phyloP scores from a whole-genome alignment of 2,888 invertebrate genomes.

The Polymixis flavicincta region DNA sequence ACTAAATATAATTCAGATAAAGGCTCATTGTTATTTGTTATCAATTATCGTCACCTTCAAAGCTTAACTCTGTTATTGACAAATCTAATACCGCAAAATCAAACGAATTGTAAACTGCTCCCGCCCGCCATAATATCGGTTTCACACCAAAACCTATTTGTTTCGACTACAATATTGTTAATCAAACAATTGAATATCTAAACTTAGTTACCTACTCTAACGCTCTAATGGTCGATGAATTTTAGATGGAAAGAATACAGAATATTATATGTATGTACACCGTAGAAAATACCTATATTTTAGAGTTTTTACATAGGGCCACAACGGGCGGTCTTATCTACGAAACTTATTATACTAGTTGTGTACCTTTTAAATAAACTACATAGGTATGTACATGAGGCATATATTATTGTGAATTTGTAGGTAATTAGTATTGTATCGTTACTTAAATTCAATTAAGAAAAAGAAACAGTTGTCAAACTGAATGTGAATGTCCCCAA shows the following conservation, averaged over 20 bases:
- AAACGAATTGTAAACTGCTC: slow-evolving; percentile 46
- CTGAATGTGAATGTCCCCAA: slow-evolving; percentile 53
- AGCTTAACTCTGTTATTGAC: slow-evolving; percentile 53
- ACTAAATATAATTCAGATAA: slow-evolving; percentile 23
- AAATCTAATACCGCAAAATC: slow-evolving; percentile 42
- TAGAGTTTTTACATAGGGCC: neutral
- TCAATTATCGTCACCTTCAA: slow-evolving; percentile 48
- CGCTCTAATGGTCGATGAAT: neutral
- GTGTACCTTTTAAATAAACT: neutral
- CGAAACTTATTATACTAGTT: no score
- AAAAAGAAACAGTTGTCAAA: slow-evolving; percentile 35
- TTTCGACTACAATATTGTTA: slow-evolving; percentile 59
- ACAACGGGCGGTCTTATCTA: neutral
- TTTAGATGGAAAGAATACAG: neutral
- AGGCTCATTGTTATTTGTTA: slow-evolving; percentile 40
- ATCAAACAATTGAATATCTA: slow-evolving; percentile 41
- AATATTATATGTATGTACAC: neutral
- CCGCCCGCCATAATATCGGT: slow-evolving; percentile 43
- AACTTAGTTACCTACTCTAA: slow-evolving; percentile 17
- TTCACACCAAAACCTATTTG: slow-evolving; percentile 49
- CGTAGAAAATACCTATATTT: neutral
- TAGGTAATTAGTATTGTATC: neutral
- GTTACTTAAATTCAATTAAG: slow-evolving; percentile 10
- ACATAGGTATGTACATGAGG: neutral
- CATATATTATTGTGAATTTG: neutral